Evolutionary conservation across 2,797 vertebrate species (phyloP).

Genomic region (Acridotheres tristis): DNA sequence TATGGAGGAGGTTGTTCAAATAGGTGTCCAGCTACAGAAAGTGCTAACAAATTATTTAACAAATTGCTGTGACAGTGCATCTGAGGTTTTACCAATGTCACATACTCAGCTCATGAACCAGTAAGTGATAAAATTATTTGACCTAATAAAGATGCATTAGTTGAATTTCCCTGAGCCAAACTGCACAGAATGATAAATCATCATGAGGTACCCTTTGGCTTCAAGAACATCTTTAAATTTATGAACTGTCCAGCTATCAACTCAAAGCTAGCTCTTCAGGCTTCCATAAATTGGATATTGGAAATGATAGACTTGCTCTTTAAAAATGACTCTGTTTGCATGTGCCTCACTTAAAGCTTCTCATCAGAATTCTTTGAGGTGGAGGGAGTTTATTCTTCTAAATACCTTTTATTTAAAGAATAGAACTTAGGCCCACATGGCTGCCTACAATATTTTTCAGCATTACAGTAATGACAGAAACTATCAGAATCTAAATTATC

Average conservation of each 20-base stretch:
- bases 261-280: not conserved
- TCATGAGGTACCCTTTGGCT: not conserved
- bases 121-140: not conserved
- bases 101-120: not conserved
- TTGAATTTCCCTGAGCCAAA: not conserved
- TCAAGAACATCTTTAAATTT: not conserved
- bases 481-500: not conserved
- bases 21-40: not conserved
- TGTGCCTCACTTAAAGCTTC: not conserved
- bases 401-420: not conserved
- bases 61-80: not conserved
- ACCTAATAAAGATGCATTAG: not conserved
- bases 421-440: not conserved
- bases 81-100: not conserved
- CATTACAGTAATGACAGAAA: not conserved
- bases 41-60: not conserved
- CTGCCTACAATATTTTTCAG: not conserved
- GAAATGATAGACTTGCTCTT: not conserved
- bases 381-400: not conserved
- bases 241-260: not conserved
- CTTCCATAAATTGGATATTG: not conserved
- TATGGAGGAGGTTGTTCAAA: not conserved
- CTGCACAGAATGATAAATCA: not conserved
- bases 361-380: too few relatives aligned
- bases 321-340: not conserved